A percentile compares a stretch with the other conserved stretches of the same genome.
Evolutionary conservation across 1,140 invertebrate genomes (phyloP).

Genomic region (Rhagoletis pomonella): DNA sequence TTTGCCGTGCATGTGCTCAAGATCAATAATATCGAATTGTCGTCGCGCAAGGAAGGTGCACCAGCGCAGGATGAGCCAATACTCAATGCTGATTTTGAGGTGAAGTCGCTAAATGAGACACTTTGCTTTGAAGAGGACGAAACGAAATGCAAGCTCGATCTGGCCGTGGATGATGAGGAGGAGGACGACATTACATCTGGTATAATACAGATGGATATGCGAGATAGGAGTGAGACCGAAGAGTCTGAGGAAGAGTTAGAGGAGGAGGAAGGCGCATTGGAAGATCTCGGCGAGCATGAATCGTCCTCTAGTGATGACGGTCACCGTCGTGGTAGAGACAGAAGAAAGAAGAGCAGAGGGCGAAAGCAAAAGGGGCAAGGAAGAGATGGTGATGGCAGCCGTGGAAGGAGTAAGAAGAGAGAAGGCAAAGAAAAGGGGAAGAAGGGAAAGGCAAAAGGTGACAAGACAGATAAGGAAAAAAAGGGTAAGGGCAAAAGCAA

Average conservation of each 20-base stretch:
- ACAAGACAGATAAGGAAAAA: background rate
- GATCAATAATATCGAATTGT: conserved; percentile 31
- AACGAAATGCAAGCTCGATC: conserved; percentile 58
- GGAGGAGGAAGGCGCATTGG: conserved; percentile 40
- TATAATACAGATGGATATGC: conserved; percentile 54
- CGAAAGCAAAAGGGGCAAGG: background rate
- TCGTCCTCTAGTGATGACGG: conserved; percentile 54
- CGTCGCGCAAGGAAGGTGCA: conserved; percentile 58
- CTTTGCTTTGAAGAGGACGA: conserved; percentile 64
- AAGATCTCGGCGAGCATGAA: conserved; percentile 49
- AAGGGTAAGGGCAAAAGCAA: background rate
- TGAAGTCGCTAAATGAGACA: conserved; percentile 61
- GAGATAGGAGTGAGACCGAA: conserved; percentile 53
- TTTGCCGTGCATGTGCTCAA: conserved; percentile 64
- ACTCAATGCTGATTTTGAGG: conserved; percentile 55
- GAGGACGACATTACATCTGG: conserved; percentile 58
- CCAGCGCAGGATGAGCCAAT: background rate
- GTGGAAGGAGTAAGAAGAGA: background rate
- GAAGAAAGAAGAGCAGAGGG: conserved; percentile 47
- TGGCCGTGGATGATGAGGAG: conserved; percentile 65
- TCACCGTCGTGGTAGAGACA: conserved; percentile 14
- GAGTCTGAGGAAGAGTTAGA: conserved; percentile 55
- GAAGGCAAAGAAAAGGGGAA: conserved; percentile 34
- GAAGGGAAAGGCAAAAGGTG: conserved; percentile 41
- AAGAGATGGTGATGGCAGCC: background rate